A percentile compares a stretch with the other conserved stretches of the same genome.
Conservation (phyloP, 2,888 invertebrate genomes). For the Onthophagus sagittarius region DNA sequence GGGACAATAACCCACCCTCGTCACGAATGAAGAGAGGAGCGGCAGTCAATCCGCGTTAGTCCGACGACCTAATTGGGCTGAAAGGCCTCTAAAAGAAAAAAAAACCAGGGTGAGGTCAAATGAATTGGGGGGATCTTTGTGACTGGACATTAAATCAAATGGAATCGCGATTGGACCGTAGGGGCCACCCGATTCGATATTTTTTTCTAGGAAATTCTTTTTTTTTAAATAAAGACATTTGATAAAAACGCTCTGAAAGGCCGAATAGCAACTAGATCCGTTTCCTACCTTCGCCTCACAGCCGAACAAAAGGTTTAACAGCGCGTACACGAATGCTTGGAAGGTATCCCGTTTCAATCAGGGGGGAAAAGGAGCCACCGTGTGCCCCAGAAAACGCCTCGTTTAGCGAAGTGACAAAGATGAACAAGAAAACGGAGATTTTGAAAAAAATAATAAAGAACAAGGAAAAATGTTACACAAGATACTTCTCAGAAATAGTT, state of each 20-base stretch:
- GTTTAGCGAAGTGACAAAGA: background rate
- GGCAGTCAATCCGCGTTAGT: background rate
- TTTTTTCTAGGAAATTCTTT: background rate
- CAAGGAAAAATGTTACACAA: too few species aligned
- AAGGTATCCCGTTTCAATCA: background rate
- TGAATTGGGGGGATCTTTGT: background rate
- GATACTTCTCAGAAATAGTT: too few species aligned
- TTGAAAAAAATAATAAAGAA: too few species aligned
- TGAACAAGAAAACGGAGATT: too few species aligned
- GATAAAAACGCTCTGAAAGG: background rate
- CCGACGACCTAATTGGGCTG: background rate
- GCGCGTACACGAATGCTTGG: background rate
- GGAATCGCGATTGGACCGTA: background rate
- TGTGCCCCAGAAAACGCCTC: background rate
- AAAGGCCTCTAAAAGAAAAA: background rate
- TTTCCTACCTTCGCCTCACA: background rate
- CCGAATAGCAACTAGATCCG: background rate
- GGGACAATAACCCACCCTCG: constrained; percentile 6
- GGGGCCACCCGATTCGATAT: background rate
- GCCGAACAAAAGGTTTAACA: background rate
- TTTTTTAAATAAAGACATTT: background rate
- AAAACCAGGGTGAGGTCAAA: background rate
- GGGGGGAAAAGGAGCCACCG: background rate
- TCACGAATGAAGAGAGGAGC: background rate
- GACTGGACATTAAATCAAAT: background rate